These are phyloP conservation scores for Megaptera novaeangliae DNA, from an alignment of 2,113 vertebrate genomes.

Conservation along the genomic window DNA sequence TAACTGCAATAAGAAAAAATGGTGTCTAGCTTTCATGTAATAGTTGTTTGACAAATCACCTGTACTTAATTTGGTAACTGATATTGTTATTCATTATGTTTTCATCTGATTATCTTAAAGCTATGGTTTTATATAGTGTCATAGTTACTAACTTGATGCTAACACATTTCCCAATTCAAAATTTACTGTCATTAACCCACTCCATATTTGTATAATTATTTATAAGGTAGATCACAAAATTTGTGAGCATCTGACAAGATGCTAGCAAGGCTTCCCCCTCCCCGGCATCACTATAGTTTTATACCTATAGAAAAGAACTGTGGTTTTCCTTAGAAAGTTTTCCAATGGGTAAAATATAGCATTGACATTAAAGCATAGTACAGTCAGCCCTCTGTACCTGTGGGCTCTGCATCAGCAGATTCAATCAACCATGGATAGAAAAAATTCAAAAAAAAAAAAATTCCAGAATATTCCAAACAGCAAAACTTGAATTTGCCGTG, in stretches of 20 bases:
- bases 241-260: not conserved
- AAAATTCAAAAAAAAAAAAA: too few species aligned
- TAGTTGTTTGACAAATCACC: not conserved
- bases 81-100: not conserved
- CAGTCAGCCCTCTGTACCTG: too few species aligned
- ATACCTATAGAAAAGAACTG: not conserved
- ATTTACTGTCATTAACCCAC: fast-evolving
- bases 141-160: not conserved
- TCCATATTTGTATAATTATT: not conserved
- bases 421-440: too few species aligned
- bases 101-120: not conserved
- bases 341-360: not conserved
- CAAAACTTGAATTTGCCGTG: too few species aligned
- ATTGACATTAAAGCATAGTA: not conserved
- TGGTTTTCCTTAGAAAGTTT: not conserved
- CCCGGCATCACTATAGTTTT: not conserved
- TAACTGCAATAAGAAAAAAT: not conserved
- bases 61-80: not conserved
- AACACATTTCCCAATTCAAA: not conserved
- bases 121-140: not conserved
- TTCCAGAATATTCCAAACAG: too few species aligned
- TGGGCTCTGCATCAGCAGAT: too few species aligned
- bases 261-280: not conserved
- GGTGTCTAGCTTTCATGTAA: not conserved
- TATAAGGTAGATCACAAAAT: not conserved